phyloP scores from a whole-genome alignment of 2,113 vertebrate genomes.

The Myocastor coypus region DNA sequence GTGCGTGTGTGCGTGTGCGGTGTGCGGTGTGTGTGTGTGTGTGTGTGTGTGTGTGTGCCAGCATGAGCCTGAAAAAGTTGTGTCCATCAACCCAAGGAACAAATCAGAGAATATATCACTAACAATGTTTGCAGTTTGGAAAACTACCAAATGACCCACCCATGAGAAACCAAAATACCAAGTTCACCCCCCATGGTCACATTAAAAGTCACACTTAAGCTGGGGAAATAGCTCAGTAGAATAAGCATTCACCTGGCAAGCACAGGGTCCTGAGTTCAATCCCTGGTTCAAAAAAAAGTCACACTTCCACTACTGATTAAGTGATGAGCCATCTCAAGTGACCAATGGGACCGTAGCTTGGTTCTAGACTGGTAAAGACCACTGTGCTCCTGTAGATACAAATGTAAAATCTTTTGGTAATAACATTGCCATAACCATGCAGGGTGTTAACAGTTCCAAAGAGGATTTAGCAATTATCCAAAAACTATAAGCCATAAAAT shows the following conservation, averaged over 20 bases:
- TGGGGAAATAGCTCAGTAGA: too few species aligned
- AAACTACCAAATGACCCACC: slow-evolving; percentile 31
- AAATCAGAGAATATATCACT: background rate
- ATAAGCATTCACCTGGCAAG: too few species aligned
- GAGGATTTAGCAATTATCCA: slow-evolving; percentile 25
- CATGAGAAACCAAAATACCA: background rate
- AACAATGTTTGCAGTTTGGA: background rate
- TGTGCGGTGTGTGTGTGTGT: too few species aligned
- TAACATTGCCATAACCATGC: background rate
- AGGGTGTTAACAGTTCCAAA: background rate
- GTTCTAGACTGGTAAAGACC: background rate
- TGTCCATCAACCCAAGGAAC: background rate
- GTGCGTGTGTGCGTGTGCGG: background rate
- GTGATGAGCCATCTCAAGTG: background rate
- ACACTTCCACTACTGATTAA: background rate
- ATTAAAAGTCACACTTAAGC: slow-evolving; percentile 30
- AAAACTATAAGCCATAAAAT: background rate
- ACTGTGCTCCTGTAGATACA: background rate
- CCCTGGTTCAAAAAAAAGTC: too few species aligned
- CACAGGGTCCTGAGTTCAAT: too few species aligned
- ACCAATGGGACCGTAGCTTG: background rate
- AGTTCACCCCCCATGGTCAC: background rate
- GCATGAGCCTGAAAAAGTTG: background rate
- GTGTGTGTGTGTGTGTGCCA: too few species aligned
- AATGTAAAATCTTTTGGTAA: background rate